phyloP scores from a whole-genome alignment of 1,140 invertebrate species.

The Drosophila pachea region DNA sequence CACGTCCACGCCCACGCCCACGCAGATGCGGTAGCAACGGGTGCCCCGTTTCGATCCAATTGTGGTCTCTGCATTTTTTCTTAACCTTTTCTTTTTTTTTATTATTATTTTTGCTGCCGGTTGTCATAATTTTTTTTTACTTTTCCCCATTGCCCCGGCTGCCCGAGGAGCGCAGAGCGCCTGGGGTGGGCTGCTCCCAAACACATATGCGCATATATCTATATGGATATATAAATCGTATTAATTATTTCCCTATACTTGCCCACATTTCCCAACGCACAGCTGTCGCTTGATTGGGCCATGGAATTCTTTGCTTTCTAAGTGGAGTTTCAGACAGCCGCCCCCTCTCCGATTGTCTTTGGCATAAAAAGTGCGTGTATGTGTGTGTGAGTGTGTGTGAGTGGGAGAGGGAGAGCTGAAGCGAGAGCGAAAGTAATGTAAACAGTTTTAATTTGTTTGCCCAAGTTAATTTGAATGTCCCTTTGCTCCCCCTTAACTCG shows the following conservation, averaged over 20 bases:
- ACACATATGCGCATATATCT: neutral
- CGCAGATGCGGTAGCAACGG: constrained; percentile 2
- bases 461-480: neutral
- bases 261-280: constrained; percentile 36
- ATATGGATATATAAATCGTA: neutral
- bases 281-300: constrained; percentile 58
- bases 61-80: constrained; percentile 56
- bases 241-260: constrained; percentile 28
- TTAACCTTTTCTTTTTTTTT: constrained; percentile 57
- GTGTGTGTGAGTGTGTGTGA: neutral
- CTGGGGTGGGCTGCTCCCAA: constrained; percentile 17
- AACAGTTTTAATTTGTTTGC: constrained; percentile 64
- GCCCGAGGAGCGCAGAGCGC: constrained; percentile 50
- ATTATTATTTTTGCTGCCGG: constrained; percentile 53
- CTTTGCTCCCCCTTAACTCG: neutral
- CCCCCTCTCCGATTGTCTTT: constrained; percentile 1
- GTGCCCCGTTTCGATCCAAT: constrained; percentile 28
- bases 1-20: constrained; percentile 29
- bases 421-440: constrained; percentile 24
- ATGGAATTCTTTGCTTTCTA: constrained; percentile 26
- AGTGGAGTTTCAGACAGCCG: constrained; percentile 21
- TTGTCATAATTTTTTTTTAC: constrained; percentile 76
- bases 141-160: constrained; percentile 60
- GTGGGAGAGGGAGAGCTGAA: neutral
- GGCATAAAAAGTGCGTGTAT: neutral